Base-by-base conservation (phyloP, 2,797 vertebrate species). In the Myotis findleyi region DNA sequence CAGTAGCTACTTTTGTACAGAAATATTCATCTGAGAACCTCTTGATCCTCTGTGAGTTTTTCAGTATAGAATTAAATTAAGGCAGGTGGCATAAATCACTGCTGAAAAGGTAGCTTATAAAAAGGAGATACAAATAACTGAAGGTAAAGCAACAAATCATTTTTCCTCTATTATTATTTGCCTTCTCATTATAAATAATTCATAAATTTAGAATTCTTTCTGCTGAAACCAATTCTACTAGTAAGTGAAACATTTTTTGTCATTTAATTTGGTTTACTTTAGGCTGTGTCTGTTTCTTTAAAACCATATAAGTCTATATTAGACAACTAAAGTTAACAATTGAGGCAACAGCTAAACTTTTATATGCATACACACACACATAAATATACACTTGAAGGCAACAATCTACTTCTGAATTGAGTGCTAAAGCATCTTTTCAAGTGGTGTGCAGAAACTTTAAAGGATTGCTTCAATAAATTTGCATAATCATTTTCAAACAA, bases 1-100 rank as follows among this genome's bases (percentile, higher is more conserved):
- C 10, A 76, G 44, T 66, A 69, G 62, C 27, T 91, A 72, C 25
- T 66, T 91, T 91, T 95, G 25, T 72, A 36, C 5, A 84, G 47
- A 91, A 94, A 33, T 73, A 94, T 77, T 89, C 72, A 81, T 64
- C 25, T 49, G 73, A 14, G 84, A 87, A 73, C 11, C 10, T 72
- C 49, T 87, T 62, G 47, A 71, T 93, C 9, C 10, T 93, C 16
- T 77, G 51, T 91, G 71, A 88, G 66, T 85, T 82, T 89, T 76
- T 88, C 66, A 92, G 41, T 89, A n/a, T 71, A 47, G 68, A 95
- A 73, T 87, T 87, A 94, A 94, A 94, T 84, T 84, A 89, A 93
- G 51, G 2, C 13, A 76, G 13, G 13, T 95, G 68, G 23, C 27
- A 87, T 59, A 93, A 89, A 25, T 91, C 47, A 85, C 20, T 68